These are phyloP conservation scores for Oopsacas minuta DNA, from an alignment of 37 sponge, comb jelly and placozoan species.

Conservation along the genomic window DNA sequence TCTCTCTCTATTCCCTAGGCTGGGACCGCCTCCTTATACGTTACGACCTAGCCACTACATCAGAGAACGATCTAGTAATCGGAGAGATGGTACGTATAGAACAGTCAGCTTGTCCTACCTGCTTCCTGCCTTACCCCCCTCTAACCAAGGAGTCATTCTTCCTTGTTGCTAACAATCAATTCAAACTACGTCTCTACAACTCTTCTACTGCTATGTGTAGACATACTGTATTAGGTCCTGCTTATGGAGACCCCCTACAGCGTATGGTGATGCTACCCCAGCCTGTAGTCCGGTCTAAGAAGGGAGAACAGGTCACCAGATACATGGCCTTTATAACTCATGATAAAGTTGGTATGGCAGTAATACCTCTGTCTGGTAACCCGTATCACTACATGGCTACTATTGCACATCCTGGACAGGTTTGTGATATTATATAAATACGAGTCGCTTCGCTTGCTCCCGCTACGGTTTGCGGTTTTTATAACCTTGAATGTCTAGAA, in stretches of 20 bases:
- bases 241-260: conserved; percentile 57
- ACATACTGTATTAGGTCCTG: conserved; percentile 82
- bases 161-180: conserved; percentile 69
- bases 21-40: conserved; percentile 12
- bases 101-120: conserved; percentile 77
- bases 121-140: conserved; percentile 77
- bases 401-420: conserved; percentile 69
- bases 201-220: conserved; percentile 88
- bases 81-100: conserved; percentile 64
- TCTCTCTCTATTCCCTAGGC: conserved; percentile 2
- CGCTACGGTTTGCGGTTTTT: too few species aligned
- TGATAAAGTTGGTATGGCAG: conserved; percentile 77
- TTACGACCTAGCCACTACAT: conserved; percentile 67
- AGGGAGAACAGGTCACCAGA: conserved; percentile 32
- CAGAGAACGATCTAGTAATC: conserved; percentile 55
- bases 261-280: conserved; percentile 49
- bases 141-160: conserved; percentile 86
- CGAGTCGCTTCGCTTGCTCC: too few species aligned
- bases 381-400: conserved; percentile 76
- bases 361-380: conserved; percentile 88
- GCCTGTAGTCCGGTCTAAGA: conserved; percentile 18
- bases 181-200: conserved; percentile 85
- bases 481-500: too few species aligned
- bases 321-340: conserved; percentile 70
- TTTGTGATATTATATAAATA: too few species aligned